phyloP scores from a whole-genome alignment of 2,113 vertebrate species.

The Psettodes erumei region DNA sequence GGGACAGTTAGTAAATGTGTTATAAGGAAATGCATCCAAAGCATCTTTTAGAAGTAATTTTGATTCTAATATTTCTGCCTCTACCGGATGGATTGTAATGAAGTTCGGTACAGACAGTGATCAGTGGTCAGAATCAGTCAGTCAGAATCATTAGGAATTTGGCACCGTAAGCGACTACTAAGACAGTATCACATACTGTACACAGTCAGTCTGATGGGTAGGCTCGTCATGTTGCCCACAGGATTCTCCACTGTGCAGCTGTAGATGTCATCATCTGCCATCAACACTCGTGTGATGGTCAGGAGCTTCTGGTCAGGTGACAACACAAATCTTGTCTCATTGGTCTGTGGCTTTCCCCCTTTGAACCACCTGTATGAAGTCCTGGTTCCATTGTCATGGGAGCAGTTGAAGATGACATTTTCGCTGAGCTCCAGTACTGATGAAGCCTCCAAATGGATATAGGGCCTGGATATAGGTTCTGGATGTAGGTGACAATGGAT shows the following conservation, averaged over 20 bases:
- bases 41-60: too few relatives aligned
- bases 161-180: not conserved
- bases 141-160: too few relatives aligned
- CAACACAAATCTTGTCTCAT: conserved; percentile 88
- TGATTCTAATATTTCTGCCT: too few relatives aligned
- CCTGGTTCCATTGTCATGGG: conserved; percentile 92
- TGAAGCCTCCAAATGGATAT: conserved; percentile 86
- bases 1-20: too few relatives aligned
- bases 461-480: conserved; percentile 92
- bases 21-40: too few relatives aligned
- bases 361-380: conserved; percentile 93
- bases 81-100: too few relatives aligned
- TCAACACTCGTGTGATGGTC: conserved; percentile 90
- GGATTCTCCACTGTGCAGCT: conserved; percentile 92
- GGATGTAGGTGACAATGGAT: conserved; percentile 10
- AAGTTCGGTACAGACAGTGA: too few relatives aligned
- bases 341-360: conserved; percentile 88
- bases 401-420: conserved; percentile 92
- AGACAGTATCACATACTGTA: conserved; percentile 86
- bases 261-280: conserved; percentile 92
- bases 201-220: conserved; percentile 88
- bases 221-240: conserved; percentile 88
- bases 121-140: too few relatives aligned
- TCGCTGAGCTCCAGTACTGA: conserved; percentile 93
- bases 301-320: conserved; percentile 91